Evolutionary conservation across 2,113 vertebrate genomes (phyloP).

Genomic region (Aphyosemion australe): DNA sequence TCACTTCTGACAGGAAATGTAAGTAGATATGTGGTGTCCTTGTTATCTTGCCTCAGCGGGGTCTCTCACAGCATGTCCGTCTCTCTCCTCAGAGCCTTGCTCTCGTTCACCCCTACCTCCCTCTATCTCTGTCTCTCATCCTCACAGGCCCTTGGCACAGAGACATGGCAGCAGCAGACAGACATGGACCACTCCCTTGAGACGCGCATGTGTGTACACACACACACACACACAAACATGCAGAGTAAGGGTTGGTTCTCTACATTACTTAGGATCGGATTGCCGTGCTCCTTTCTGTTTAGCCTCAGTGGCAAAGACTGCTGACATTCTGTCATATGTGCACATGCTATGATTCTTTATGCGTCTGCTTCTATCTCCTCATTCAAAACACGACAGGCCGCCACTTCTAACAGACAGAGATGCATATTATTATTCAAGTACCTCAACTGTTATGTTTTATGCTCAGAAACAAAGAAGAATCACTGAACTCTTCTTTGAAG

Average conservation of each 20-base stretch:
- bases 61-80: conserved; percentile 33
- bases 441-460: conserved; percentile 45
- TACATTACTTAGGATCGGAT: conserved; percentile 18
- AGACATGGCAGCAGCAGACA: conserved; percentile 8
- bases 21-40: conserved; percentile 29
- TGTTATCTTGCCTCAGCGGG: conserved; percentile 51
- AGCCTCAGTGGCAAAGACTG: conserved; percentile 27
- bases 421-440: conserved; percentile 44
- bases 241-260: conserved; percentile 25
- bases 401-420: conserved; percentile 20
- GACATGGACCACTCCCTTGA: conserved; percentile 51
- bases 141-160: conserved; percentile 9
- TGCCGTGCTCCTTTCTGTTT: conserved; percentile 28
- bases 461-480: conserved; percentile 16
- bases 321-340: conserved; percentile 55
- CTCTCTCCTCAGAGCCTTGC: conserved; percentile 14
- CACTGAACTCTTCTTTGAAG: conserved; percentile 44
- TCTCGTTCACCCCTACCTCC: conserved; percentile 19
- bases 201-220: conserved; percentile 27
- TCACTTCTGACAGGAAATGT: conserved; percentile 31
- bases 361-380: conserved; percentile 39
- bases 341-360: conserved; percentile 36
- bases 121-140: neutral
- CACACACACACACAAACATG: conserved; percentile 10
- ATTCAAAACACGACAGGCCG: conserved; percentile 42